These are phyloP conservation scores for Drosophila nasuta DNA, from an alignment of 1,140 invertebrate genomes.

Conservation along the genomic window DNA sequence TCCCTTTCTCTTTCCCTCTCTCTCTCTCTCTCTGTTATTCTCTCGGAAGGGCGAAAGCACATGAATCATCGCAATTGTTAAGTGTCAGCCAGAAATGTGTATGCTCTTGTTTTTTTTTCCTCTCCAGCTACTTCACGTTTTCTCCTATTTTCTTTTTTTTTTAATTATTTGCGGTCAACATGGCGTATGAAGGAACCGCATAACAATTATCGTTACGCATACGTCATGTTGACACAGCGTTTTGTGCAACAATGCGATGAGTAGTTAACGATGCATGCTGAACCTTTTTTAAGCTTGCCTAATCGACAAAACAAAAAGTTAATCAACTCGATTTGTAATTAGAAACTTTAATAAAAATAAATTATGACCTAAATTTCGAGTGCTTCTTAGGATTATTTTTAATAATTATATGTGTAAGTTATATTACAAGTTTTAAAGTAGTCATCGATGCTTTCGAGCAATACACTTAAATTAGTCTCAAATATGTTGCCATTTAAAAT, in stretches of 20 bases:
- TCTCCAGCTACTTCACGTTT: not conserved
- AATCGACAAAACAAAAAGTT: conserved; percentile 23
- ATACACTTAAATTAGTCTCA: too few relatives aligned
- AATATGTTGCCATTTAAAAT: too few relatives aligned
- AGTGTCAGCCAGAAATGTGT: conserved; percentile 27
- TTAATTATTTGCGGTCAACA: conserved; percentile 20
- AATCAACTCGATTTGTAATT: conserved; percentile 7
- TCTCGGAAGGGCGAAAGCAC: not conserved
- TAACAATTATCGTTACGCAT: conserved; percentile 47
- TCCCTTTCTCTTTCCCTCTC: too few relatives aligned
- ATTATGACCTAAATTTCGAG: too few relatives aligned
- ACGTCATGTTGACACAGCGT: conserved; percentile 45
- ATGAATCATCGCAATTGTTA: conserved; percentile 43
- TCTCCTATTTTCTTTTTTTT: not conserved
- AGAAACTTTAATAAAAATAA: not conserved
- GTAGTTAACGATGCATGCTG: conserved; percentile 29
- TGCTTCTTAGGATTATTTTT: too few relatives aligned
- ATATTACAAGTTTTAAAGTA: too few relatives aligned
- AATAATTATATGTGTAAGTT: too few relatives aligned
- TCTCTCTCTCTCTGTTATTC: too few relatives aligned
- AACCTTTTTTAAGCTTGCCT: conserved; percentile 14
- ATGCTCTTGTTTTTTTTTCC: conserved; percentile 10
- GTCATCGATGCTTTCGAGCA: too few relatives aligned
- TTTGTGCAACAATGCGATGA: not conserved
- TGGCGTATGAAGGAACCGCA: conserved; percentile 29